A percentile compares a stretch with the other conserved stretches of the same genome.
phyloP scores from a whole-genome alignment of 2,888 invertebrate genomes.

The Conus canariensis region DNA sequence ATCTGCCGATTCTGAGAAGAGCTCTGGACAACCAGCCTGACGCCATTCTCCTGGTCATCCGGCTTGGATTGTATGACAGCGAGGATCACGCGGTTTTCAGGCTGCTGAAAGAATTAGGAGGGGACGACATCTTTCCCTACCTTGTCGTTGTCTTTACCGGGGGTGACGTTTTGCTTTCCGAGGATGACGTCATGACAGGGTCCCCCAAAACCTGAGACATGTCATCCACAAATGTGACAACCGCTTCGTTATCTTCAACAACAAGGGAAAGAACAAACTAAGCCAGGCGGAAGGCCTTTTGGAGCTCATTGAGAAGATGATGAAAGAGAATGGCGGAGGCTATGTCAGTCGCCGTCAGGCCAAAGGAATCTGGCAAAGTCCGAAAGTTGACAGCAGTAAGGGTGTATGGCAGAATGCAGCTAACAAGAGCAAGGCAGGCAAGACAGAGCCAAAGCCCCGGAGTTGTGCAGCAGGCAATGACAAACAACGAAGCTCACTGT shows the following conservation, averaged over 20 bases:
- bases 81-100: neutral
- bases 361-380: neutral
- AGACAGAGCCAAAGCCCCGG: too few relatives aligned
- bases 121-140: conserved; percentile 42
- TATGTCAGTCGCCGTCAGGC: neutral
- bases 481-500: too few relatives aligned
- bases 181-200: conserved; percentile 13
- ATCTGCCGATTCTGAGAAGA: too few relatives aligned
- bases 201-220: neutral
- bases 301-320: neutral
- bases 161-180: conserved; percentile 41
- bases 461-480: too few relatives aligned
- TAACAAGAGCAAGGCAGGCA: neutral
- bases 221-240: neutral
- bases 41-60: conserved; percentile 6
- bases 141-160: conserved; percentile 47
- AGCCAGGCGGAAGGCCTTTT: neutral
- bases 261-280: neutral
- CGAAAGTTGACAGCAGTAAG: neutral
- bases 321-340: neutral
- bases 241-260: conserved; percentile 12
- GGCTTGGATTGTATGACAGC: neutral
- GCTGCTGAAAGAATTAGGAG: conserved; percentile 39
- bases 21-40: neutral
- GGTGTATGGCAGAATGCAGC: neutral